Evolutionary conservation across 2,797 vertebrate species (phyloP).

Genomic region (Euthynnus affinis): DNA sequence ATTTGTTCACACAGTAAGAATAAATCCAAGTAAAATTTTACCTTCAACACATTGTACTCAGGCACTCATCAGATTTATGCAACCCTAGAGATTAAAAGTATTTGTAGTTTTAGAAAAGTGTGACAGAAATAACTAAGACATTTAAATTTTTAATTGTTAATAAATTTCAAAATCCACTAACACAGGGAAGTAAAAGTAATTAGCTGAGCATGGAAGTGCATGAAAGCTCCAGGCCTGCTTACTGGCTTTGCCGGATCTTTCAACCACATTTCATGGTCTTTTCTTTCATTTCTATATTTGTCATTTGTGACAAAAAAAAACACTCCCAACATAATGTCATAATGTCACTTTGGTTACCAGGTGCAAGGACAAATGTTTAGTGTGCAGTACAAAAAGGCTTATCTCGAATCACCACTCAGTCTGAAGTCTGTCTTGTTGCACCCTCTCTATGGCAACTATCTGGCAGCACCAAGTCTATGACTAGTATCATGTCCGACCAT

Average conservation of each 20-base stretch:
- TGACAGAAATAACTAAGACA: too few species aligned
- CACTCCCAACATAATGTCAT: too few species aligned
- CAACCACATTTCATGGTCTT: background rate
- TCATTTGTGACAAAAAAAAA: background rate
- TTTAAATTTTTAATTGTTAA: background rate
- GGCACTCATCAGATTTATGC: too few species aligned
- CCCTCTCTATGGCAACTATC: slow-evolving; percentile 2
- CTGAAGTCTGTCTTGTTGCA: background rate
- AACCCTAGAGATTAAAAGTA: background rate
- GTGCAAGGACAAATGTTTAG: background rate
- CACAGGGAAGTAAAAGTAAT: background rate
- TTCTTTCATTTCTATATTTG: background rate
- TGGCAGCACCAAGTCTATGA: background rate
- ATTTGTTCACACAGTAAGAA: background rate
- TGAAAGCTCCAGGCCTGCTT: background rate
- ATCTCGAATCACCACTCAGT: background rate
- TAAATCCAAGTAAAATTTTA: background rate
- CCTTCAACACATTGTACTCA: too few species aligned
- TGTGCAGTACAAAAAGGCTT: background rate
- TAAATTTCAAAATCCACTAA: background rate
- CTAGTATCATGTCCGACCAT: slow-evolving; percentile 27
- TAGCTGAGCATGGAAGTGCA: background rate
- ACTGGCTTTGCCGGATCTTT: too few species aligned
- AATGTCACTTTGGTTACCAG: background rate
- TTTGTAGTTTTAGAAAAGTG: background rate